Evolutionary conservation across 2,888 invertebrate genomes (phyloP).

Genomic region (Didymodactylos carnosus): DNA sequence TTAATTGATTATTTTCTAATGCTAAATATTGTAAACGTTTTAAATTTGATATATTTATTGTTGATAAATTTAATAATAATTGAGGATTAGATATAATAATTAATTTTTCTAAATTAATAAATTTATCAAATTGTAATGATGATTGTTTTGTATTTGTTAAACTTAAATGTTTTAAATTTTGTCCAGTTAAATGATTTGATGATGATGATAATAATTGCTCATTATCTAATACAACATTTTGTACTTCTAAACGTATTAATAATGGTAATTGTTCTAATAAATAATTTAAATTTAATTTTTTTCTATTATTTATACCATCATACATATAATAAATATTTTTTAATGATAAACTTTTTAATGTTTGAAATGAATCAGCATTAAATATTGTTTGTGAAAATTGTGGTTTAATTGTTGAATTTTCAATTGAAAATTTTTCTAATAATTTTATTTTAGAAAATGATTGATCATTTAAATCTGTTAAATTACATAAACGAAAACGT

Average conservation of each 20-base stretch:
- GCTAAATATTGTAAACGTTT: background rate
- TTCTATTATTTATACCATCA: background rate
- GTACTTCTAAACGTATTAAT: background rate
- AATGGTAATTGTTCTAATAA: background rate
- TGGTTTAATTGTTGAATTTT: background rate
- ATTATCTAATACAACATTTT: background rate
- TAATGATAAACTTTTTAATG: background rate
- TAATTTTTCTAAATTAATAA: background rate
- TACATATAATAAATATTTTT: background rate
- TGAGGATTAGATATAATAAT: background rate
- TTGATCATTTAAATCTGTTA: background rate
- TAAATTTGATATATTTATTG: too few species aligned
- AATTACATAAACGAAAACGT: background rate
- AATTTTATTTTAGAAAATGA: background rate
- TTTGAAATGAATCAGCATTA: background rate
- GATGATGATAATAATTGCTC: background rate
- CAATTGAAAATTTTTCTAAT: background rate
- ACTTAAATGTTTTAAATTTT: background rate
- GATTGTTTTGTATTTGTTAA: background rate
- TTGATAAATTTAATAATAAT: background rate
- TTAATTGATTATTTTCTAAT: background rate
- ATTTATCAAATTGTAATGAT: background rate
- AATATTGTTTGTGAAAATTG: background rate
- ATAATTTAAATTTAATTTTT: background rate
- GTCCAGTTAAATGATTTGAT: background rate